Evolutionary conservation across 1,140 invertebrate genomes (phyloP), one percentile per base, ranked within the genome.

Genomic region (Diabrotica virgifera): DNA sequence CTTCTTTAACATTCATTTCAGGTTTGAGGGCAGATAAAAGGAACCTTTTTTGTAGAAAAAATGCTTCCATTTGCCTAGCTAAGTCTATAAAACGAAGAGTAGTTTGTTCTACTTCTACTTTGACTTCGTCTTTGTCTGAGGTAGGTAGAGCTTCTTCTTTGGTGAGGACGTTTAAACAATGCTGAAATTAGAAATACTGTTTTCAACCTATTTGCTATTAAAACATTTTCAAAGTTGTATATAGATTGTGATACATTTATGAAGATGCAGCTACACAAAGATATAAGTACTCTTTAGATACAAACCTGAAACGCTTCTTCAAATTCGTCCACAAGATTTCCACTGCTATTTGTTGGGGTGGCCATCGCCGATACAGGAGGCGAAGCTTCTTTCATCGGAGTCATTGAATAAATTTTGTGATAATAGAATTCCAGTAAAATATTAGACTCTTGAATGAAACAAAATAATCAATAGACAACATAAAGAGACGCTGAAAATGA

Each of bases 11-110:
- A 63, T 95, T 85, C 70, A 96, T 85, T 79, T 97, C 94, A 0
- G 95, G 95, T 78, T 96, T 96, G 58, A 96, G 82, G 0, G 90
- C 91, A 3, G 94, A 96, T 3, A 97, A 80, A 0, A 96, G 81
- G 75, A 97, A 91, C 74, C 94, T 82, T 79, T 96, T 96, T 77
- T 96, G 94, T 0, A 98, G 78, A 76, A 98, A 98, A 78, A 95
- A 96, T 2, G 91, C 91, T 80, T 98, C 95, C 87, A 96, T 93
- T 81, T 95, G 92, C 36, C 93, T 83, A 0, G 94, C 94, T 37
- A 94, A 82, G 78, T 97, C 95, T 40, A 97, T 87, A 76, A 97
- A 96, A 65, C 89, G 83, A 61, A 91, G 81, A 50, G 91, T 87
- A 12, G 88, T 89, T 80, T 94, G 88, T 71, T 97, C 95, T 1